Percentiles rank a stretch among this genome's conserved stretches.
These are phyloP conservation scores for Myotis davidii DNA, from an alignment of 2,113 vertebrate species.

Conservation along the genomic window DNA sequence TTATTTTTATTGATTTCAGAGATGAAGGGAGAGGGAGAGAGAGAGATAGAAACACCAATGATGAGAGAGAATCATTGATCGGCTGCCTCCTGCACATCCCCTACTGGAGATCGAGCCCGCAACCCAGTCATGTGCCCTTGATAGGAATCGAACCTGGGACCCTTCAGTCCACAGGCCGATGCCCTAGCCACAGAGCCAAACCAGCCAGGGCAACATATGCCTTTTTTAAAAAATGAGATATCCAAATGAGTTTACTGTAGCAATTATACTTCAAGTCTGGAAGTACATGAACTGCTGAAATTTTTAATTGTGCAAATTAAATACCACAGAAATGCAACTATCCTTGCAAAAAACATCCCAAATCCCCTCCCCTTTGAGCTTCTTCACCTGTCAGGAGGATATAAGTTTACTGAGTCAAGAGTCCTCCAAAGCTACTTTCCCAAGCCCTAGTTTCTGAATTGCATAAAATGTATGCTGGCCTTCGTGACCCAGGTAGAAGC, in stretches of 20 bases:
- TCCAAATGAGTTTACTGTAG: constrained; percentile 36
- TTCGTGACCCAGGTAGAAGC: constrained; percentile 53
- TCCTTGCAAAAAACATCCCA: constrained; percentile 36
- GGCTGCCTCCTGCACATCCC: too few relatives aligned
- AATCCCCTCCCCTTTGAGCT: constrained; percentile 16
- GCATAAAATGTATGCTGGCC: constrained; percentile 36
- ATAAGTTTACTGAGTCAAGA: constrained; percentile 58
- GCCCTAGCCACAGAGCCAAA: too few relatives aligned
- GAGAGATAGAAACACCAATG: too few relatives aligned
- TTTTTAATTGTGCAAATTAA: constrained; percentile 51
- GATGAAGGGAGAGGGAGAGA: too few relatives aligned
- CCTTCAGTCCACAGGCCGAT: too few relatives aligned
- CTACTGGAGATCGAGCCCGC: too few relatives aligned
- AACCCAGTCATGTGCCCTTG: too few relatives aligned
- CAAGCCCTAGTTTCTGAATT: constrained; percentile 52
- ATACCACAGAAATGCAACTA: constrained; percentile 16
- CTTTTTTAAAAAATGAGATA: constrained; percentile 25
- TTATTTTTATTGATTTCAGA: too few relatives aligned
- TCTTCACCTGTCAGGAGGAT: constrained; percentile 46
- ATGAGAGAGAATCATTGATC: too few relatives aligned
- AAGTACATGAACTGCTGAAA: constrained; percentile 23
- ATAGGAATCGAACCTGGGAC: too few relatives aligned
- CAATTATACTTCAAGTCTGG: neutral
- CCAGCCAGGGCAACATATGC: neutral
- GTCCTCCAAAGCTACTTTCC: constrained; percentile 52